Evolutionary conservation across 2,797 vertebrate genomes (phyloP), one percentile per base, ranked within the genome.

Genomic region (Gouania willdenowi): DNA sequence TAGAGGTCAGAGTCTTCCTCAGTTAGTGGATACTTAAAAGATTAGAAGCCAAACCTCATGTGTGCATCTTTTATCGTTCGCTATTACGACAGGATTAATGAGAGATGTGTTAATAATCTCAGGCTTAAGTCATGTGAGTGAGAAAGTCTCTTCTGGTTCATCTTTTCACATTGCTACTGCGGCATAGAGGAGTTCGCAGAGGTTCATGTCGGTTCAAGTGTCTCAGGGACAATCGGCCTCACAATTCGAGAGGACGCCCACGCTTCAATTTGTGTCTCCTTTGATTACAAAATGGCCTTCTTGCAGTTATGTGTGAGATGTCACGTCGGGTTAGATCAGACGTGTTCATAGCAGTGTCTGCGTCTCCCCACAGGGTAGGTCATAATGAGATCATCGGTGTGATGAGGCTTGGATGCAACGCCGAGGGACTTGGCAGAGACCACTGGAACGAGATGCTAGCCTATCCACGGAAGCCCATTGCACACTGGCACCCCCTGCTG

Each of bases 391-490:
- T 99, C 72, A 99, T 99, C 15, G 96, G 96, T 1, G 93, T 98
- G 54, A 97, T 93, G 61, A 88, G 94, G 1, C 82, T 97, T 43
- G 95, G 94, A 9, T 84, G 92, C 67, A 85, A 4, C 0, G 94
- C 94, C 0, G 94, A 99, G 44, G 96, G 96, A 2, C 87, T 98
- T 60, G 94, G 96, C 65, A 85, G 95, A 45, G 96, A 98, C 83
- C 95, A 99, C 84, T 99, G 96, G 96, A 99, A 96, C 2, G 95
- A 99, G 77, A 99, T 98, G 96, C 72, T 98, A 82, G 94, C 94
- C 0, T 99, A 98, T 45, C 96, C 95, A 0, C 90, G 95, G 45
- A 99, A 98, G 69, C 96, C 96, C 39, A 95, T 99, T n/a, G 94
- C 96, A 2, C 96, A 98, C 80, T 99, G 96, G 96, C 96, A 99